Evolutionary conservation across 2,113 vertebrate species (phyloP).

Genomic region (Solenodon paradoxus): DNA sequence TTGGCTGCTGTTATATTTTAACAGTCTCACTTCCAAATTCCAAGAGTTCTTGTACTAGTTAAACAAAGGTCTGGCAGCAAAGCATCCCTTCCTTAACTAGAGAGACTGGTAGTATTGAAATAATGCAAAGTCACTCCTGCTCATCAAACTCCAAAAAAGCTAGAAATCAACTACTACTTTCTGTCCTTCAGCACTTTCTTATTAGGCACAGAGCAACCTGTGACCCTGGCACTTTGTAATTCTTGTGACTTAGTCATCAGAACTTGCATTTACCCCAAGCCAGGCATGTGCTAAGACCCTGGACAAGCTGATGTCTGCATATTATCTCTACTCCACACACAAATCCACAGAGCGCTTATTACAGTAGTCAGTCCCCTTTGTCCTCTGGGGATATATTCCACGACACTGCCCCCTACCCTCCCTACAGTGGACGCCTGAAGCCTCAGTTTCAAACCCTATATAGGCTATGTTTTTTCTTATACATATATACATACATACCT

Average conservation of each 20-base stretch:
- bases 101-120: not conserved
- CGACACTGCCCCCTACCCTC: too few relatives aligned
- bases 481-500: too few relatives aligned
- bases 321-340: not conserved
- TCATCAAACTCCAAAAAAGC: conserved; percentile 2
- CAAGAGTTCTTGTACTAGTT: conserved; percentile 20
- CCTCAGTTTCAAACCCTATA: too few relatives aligned
- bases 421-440: not conserved
- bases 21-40: conserved; percentile 16
- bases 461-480: too few relatives aligned
- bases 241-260: not conserved
- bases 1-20: conserved; percentile 60
- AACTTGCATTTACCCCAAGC: not conserved
- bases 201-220: not conserved
- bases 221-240: not conserved
- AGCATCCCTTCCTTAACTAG: not conserved
- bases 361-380: not conserved
- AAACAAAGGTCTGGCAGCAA: not conserved
- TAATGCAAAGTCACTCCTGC: not conserved
- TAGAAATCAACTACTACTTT: not conserved
- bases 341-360: not conserved
- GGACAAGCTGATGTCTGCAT: not conserved
- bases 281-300: not conserved
- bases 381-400: not conserved
- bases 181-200: conserved; percentile 14